Evolutionary conservation across 2,888 invertebrate species (phyloP), one percentile per base, ranked within the genome.

Genomic region (Dicyrtomina minuta): DNA sequence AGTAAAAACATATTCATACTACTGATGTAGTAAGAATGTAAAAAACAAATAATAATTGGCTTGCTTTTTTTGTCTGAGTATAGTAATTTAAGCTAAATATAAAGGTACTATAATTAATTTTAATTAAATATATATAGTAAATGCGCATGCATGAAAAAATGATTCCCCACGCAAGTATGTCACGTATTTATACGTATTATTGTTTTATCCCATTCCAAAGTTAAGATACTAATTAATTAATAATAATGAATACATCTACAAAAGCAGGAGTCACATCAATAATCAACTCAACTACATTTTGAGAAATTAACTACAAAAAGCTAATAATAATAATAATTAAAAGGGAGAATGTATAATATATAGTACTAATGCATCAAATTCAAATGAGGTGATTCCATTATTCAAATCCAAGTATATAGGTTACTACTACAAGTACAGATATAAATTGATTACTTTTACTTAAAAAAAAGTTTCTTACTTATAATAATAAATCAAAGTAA

Each of bases 251-350:
- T 22, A 61, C 41, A n/a, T 55, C 66, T 66, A 66, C 66, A 53
- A 66, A 64, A 64, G 64, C 39, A 62, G 62, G 62, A 53, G 27
- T 53, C 64, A 61, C 61, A 61, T 61, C 64, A 64, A n/a, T n/a
- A n/a, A 33, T 33, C 33, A 33, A 33, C 33, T 33, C 33, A 33
- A 64, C 46, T 62, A 26, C 49, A 46, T 49, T 46, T 49, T 17
- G 53, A 26, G 43, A 44, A 60, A 44, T 44, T n/a, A n/a, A n/a
- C 60, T 60, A 60, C 60, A 60, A 44, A 41, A 60, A 60, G 60
- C 60, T 60, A 55, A 60, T 60, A 24, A 60, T 60, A 60, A 33
- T 33, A 33, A 33, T 33, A 33, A 60, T 20, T 43, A 33, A 13
- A 43, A 17, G 60, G 43, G 41, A 44, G 51, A 60, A 43, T 60